Conservation (phyloP, 37 sponge, comb jelly and placozoan genomes). For the Bolinopsis microptera region DNA sequence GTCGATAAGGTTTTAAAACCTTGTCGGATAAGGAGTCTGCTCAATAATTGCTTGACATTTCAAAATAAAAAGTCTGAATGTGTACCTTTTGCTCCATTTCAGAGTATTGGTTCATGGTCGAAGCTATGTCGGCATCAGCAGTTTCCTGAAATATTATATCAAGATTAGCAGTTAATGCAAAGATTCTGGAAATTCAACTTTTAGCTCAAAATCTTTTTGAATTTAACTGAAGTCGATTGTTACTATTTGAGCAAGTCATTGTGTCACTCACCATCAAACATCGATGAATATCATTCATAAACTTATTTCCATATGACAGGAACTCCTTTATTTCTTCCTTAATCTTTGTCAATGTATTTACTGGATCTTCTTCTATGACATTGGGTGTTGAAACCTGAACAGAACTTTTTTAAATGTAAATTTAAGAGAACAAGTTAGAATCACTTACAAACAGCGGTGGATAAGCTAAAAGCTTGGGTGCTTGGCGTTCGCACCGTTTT, state of each 20-base stretch:
- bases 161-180: background rate
- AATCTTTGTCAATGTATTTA: background rate
- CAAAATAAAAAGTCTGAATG: no score
- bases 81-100: slow-evolving; percentile 58
- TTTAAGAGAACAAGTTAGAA: no score
- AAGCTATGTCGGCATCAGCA: slow-evolving; percentile 32
- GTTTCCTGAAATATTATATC: slow-evolving; percentile 14
- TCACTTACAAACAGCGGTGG: no score
- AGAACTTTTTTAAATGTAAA: background rate
- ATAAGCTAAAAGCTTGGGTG: no score
- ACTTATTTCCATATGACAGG: slow-evolving; percentile 43
- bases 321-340: slow-evolving; percentile 53
- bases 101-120: slow-evolving; percentile 45
- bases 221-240: no score
- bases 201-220: no score
- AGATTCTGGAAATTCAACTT: no score
- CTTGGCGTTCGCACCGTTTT: no score
- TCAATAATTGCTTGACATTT: no score
- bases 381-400: slow-evolving; percentile 18
- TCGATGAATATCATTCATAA: slow-evolving; percentile 11
- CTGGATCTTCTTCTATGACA: background rate
- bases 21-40: no score
- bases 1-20: no score
- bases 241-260: no score
- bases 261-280: background rate